phyloP scores from a whole-genome alignment of 2,888 invertebrate species.

The Villa cingulata region DNA sequence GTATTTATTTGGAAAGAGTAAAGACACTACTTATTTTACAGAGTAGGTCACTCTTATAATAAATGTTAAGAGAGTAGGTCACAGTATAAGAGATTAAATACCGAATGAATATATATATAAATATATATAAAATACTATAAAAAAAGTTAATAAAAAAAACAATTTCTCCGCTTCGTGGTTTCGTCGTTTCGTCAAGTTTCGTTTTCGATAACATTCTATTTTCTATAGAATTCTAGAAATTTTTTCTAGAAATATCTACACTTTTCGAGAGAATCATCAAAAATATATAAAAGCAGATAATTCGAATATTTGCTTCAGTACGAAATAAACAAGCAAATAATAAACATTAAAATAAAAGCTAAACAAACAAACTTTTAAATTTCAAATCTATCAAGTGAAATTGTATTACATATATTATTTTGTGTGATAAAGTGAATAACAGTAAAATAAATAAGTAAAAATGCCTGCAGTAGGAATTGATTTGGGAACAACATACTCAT shows the following conservation, averaged over 20 bases:
- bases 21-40: too few relatives aligned
- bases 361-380: background rate
- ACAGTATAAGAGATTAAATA: too few relatives aligned
- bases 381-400: too few relatives aligned
- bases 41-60: too few relatives aligned
- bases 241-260: background rate
- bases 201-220: too few relatives aligned
- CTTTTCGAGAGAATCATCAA: background rate
- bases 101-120: too few relatives aligned
- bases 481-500: constrained; percentile 70
- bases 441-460: constrained; percentile 24
- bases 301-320: background rate
- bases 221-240: background rate
- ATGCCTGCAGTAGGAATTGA: constrained; percentile 62
- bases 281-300: background rate
- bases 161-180: too few relatives aligned
- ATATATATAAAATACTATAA: too few relatives aligned
- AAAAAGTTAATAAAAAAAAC: too few relatives aligned
- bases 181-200: too few relatives aligned
- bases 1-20: too few relatives aligned
- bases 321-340: background rate
- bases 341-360: background rate
- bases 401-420: constrained; percentile 21
- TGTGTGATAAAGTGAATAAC: background rate
- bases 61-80: too few relatives aligned